A percentile compares a stretch with the other conserved stretches of the same genome.
phyloP scores from a whole-genome alignment of 2,797 vertebrate genomes.

The Toxotes lorentzi region DNA sequence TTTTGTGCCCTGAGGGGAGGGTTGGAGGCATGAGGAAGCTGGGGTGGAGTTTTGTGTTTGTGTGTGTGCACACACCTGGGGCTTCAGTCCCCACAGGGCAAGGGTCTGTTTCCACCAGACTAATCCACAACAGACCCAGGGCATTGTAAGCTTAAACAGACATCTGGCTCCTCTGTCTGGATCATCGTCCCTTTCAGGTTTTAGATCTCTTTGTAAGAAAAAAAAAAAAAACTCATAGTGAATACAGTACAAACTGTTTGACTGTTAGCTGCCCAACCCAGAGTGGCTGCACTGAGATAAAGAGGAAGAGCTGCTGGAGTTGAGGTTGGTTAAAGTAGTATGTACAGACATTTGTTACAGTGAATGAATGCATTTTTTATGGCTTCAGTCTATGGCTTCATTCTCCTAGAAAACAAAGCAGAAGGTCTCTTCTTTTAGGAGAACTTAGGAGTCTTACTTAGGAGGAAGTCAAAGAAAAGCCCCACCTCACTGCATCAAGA shows the following conservation, averaged over 20 bases:
- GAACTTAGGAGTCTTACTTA: too few relatives aligned
- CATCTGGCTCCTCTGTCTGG: constrained; percentile 49
- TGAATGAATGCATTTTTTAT: too few relatives aligned
- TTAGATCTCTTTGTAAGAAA: constrained; percentile 20
- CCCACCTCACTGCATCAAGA: too few relatives aligned
- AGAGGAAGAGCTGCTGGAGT: constrained; percentile 12
- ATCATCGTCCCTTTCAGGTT: constrained; percentile 34
- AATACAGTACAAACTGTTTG: constrained; percentile 31
- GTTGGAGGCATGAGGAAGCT: constrained; percentile 20
- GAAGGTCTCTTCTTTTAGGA: too few relatives aligned
- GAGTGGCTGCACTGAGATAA: constrained; percentile 16
- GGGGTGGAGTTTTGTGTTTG: constrained; percentile 15
- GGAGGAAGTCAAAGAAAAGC: too few relatives aligned
- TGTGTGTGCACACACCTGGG: constrained; percentile 44
- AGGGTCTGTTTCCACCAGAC: constrained; percentile 53
- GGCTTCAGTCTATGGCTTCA: too few relatives aligned
- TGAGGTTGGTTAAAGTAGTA: too few relatives aligned
- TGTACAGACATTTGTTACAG: too few relatives aligned
- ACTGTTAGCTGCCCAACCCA: constrained; percentile 6
- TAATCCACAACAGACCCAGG: constrained; percentile 40
- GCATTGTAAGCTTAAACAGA: constrained; percentile 39
- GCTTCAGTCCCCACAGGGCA: constrained; percentile 33
- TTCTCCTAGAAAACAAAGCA: too few relatives aligned
- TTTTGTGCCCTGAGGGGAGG: constrained; percentile 12
- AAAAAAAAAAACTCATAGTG: constrained; percentile 1